Evolutionary conservation across 2,797 vertebrate species (phyloP).

Genomic region (Squalus acanthias): DNA sequence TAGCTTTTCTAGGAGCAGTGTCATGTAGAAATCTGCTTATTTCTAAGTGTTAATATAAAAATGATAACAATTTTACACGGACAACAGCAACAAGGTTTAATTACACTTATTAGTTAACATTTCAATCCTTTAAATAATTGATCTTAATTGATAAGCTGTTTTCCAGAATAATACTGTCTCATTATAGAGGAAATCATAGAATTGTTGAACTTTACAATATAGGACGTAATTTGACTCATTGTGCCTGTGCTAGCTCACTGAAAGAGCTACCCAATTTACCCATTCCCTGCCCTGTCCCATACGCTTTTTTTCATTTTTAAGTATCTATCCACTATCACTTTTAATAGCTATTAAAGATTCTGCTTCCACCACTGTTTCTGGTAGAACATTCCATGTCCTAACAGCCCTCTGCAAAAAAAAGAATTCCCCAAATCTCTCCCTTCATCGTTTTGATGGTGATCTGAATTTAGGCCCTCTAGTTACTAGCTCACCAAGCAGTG

Average conservation of each 20-base stretch:
- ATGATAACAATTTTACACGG: neutral
- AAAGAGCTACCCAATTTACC: neutral
- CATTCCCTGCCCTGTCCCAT: neutral
- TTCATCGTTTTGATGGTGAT: neutral
- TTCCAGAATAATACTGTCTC: neutral
- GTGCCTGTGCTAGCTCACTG: neutral
- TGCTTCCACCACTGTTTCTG: neutral
- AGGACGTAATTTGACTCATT: neutral
- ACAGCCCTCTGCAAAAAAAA: neutral
- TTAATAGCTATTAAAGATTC: neutral
- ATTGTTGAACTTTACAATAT: neutral
- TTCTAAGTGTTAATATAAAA: neutral
- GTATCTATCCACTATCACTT: neutral
- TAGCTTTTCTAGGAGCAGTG: neutral
- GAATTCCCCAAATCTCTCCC: neutral
- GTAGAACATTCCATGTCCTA: neutral
- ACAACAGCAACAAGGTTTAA: neutral
- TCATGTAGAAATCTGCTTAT: neutral
- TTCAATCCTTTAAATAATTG: slow-evolving; percentile 1
- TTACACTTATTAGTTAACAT: neutral
- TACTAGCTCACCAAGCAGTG: neutral
- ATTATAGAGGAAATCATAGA: neutral
- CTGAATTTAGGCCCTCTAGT: neutral
- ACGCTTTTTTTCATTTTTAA: neutral
- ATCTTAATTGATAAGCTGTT: neutral